A percentile compares a stretch with the other conserved stretches of the same genome.
These are phyloP conservation scores for Helicorthomorpha holstii DNA, from an alignment of 1,140 invertebrate species.

Conservation along the genomic window DNA sequence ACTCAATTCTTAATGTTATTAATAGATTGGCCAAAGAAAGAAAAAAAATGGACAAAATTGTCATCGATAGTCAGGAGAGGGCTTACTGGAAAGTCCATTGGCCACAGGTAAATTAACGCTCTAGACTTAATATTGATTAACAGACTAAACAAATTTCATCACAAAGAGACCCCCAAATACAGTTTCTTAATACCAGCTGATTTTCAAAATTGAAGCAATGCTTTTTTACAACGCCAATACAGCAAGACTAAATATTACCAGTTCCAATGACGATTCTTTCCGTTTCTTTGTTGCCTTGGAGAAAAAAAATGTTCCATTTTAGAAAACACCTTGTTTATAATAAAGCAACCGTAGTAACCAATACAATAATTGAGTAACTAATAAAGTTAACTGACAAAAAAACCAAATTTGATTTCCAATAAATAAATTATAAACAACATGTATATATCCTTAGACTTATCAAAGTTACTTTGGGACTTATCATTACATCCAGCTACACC, in stretches of 20 bases:
- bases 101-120: constrained; percentile 39
- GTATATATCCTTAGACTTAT: too few species aligned
- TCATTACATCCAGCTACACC: too few species aligned
- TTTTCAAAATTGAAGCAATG: too few species aligned
- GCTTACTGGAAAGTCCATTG: constrained; percentile 92
- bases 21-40: constrained; percentile 71
- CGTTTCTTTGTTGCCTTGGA: neutral
- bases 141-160: neutral
- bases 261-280: neutral
- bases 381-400: too few species aligned
- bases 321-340: too few species aligned
- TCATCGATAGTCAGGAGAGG: constrained; percentile 86
- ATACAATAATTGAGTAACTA: too few species aligned
- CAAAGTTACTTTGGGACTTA: too few species aligned
- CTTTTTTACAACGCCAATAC: neutral
- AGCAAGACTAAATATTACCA: neutral
- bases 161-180: neutral
- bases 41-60: constrained; percentile 88
- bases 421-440: too few species aligned
- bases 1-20: too few species aligned
- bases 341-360: too few species aligned
- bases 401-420: too few species aligned
- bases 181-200: neutral
- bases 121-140: neutral
- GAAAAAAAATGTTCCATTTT: too few species aligned